Conservation (phyloP, 2,888 invertebrate species). For the Pristionchus japonicus region DNA sequence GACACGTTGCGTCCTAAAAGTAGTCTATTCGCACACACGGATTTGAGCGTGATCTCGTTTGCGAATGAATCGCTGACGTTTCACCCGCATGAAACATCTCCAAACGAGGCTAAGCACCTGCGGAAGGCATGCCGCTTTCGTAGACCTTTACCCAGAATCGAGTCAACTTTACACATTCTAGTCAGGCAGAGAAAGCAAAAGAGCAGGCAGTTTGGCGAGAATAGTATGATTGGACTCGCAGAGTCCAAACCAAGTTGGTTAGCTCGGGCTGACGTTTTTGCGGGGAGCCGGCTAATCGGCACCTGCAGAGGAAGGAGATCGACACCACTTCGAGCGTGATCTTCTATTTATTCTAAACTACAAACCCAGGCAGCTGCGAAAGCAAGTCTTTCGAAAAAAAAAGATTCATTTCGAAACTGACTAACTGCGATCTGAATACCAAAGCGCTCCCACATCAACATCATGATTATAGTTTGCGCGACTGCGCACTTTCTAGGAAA, state of each 20-base stretch:
- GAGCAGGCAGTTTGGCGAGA: background rate
- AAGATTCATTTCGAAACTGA: no score
- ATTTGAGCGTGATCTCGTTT: constrained; percentile 3
- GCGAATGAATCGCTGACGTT: background rate
- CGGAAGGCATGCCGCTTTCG: background rate
- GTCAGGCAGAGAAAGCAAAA: background rate
- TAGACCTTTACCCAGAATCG: background rate
- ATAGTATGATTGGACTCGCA: no score
- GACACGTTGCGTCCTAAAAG: background rate
- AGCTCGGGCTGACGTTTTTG: background rate
- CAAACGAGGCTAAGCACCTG: background rate
- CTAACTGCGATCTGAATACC: no score
- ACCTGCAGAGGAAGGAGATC: background rate
- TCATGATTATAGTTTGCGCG: no score
- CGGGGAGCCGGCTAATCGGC: background rate
- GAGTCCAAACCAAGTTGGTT: background rate
- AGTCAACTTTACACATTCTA: background rate
- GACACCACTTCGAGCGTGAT: background rate
- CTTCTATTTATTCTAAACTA: background rate
- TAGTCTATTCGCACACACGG: background rate
- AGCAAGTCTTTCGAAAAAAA: no score
- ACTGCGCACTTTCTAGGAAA: no score
- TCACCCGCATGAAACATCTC: background rate
- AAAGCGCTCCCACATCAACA: no score
- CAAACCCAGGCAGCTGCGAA: background rate